A percentile compares a stretch with the other conserved stretches of the same genome.
These are phyloP conservation scores for Candoia aspera DNA, from an alignment of 2,113 vertebrate species.

Conservation along the genomic window DNA sequence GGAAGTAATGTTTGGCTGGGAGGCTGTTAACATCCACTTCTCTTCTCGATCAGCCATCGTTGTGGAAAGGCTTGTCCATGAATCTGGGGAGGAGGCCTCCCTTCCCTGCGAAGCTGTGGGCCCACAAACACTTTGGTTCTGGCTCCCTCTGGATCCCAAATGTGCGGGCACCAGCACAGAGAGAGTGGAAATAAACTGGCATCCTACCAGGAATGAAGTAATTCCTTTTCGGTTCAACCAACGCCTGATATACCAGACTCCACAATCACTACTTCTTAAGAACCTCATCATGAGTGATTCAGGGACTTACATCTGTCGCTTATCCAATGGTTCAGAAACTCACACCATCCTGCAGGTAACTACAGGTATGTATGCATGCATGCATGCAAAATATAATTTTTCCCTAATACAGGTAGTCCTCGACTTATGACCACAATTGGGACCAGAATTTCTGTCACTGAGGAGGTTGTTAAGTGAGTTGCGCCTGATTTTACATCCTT, in stretches of 20 bases:
- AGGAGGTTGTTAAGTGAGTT: no score
- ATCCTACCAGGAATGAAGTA: not conserved
- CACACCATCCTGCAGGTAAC: conserved; percentile 42
- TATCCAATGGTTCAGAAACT: conserved; percentile 40
- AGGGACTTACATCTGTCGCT: conserved; percentile 58
- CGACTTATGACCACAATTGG: no score
- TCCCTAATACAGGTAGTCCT: not conserved
- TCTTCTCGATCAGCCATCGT: not conserved
- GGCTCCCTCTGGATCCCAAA: not conserved
- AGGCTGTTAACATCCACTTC: not conserved
- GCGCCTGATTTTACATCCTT: no score
- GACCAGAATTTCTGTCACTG: no score
- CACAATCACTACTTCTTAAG: not conserved
- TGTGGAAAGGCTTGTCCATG: not conserved
- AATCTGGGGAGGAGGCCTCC: not conserved
- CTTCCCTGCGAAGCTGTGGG: not conserved
- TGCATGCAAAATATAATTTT: not conserved
- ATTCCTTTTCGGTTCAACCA: not conserved
- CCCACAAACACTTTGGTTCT: not conserved
- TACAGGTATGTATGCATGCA: conserved; percentile 37
- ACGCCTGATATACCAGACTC: not conserved
- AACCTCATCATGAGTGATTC: conserved; percentile 54
- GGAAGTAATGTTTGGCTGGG: not conserved
- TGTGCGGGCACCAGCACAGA: not conserved
- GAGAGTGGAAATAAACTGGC: not conserved